These are phyloP conservation scores for Arvicanthis niloticus DNA, from an alignment of 2,113 vertebrate genomes.

Conservation along the genomic window DNA sequence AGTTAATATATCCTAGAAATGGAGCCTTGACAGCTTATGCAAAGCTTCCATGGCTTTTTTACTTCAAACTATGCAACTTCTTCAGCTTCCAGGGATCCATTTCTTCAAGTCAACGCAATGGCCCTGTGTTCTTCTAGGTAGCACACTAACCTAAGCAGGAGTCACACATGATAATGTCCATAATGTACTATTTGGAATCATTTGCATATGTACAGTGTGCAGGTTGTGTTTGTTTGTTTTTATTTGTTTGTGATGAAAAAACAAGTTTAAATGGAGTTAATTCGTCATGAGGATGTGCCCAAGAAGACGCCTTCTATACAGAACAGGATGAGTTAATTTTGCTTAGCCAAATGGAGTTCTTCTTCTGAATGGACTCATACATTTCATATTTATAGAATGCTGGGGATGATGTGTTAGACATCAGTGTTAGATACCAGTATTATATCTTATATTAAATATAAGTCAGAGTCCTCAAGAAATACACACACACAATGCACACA, in stretches of 20 bases:
- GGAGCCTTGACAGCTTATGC: background rate
- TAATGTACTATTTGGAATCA: background rate
- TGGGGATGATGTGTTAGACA: background rate
- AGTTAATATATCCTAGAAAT: background rate
- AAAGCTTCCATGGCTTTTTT: background rate
- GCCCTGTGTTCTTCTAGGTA: background rate
- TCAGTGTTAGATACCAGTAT: background rate
- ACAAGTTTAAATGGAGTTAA: background rate
- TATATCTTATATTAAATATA: background rate
- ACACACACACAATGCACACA: background rate
- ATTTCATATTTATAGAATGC: background rate
- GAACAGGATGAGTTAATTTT: conserved; percentile 28
- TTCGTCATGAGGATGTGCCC: too few relatives aligned
- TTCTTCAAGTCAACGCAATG: background rate
- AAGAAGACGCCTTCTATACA: background rate
- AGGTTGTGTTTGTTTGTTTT: background rate
- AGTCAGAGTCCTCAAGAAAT: background rate
- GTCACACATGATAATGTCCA: background rate
- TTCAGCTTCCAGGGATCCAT: background rate
- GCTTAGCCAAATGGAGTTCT: background rate
- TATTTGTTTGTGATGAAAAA: background rate
- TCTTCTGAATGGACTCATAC: background rate
- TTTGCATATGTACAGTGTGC: background rate
- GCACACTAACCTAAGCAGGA: background rate
- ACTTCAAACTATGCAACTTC: background rate